Evolutionary conservation across 1,140 invertebrate genomes (phyloP).

Genomic region (Artemia franciscana): DNA sequence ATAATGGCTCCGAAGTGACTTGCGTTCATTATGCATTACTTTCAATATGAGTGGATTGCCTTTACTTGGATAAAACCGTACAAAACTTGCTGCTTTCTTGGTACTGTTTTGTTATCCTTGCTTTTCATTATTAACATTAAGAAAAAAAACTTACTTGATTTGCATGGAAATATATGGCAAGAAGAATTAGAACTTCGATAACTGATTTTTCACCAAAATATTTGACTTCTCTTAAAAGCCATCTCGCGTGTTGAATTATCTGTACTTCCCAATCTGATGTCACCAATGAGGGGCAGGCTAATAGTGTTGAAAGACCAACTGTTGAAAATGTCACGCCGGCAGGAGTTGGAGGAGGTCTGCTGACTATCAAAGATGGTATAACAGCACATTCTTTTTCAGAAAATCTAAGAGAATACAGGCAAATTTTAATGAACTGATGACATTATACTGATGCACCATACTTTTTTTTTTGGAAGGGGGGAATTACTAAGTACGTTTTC

Average conservation of each 20-base stretch:
- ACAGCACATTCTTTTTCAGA: slow-evolving; percentile 73
- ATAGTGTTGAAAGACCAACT: slow-evolving; percentile 74
- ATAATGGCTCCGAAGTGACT: too few species aligned
- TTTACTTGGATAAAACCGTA: too few species aligned
- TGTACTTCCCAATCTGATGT: slow-evolving; percentile 55
- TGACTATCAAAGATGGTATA: slow-evolving; percentile 61
- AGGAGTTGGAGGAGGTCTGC: slow-evolving; percentile 62
- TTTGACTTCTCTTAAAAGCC: slow-evolving; percentile 54
- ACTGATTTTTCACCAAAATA: slow-evolving; percentile 24
- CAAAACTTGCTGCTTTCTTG: too few species aligned
- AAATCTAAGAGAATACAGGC: slow-evolving; percentile 23
- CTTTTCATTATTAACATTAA: too few species aligned
- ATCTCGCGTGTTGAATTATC: slow-evolving; percentile 82
- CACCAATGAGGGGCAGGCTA: slow-evolving; percentile 74
- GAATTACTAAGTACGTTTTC: too few species aligned
- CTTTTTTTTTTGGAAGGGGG: too few species aligned
- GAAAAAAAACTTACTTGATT: slow-evolving; percentile 27
- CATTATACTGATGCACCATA: too few species aligned
- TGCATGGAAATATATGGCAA: slow-evolving; percentile 91
- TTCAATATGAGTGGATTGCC: too few species aligned
- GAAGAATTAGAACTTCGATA: slow-evolving; percentile 83
- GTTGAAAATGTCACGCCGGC: slow-evolving; percentile 82
- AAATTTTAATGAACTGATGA: too few species aligned
- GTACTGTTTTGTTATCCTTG: too few species aligned
- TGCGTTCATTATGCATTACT: too few species aligned